Base-by-base conservation (phyloP, 2,888 invertebrate genomes). In the Phoenoteleia sp. region DNA sequence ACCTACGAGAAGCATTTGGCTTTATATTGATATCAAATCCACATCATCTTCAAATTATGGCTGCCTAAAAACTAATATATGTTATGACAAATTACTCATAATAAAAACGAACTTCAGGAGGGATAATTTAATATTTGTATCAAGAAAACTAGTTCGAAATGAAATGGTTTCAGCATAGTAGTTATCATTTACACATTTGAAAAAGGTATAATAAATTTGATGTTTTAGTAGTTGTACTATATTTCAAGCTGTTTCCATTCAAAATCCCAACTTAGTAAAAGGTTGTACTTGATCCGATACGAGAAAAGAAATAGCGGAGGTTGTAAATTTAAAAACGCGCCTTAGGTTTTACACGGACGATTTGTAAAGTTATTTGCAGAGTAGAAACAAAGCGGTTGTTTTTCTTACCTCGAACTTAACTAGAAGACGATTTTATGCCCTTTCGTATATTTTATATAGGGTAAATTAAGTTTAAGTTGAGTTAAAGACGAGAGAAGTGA, bases 351-450 rank as follows among this genome's bases (percentile, higher is more conserved):
- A 69, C 27, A 25, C 39, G 25, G 49, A 49, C 52, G 58, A 77
- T 67, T 67, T 77, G 67, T 77, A 49, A 77, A 77, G 58, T 77
- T 77, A 77, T 77, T 77, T 77, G 67, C 77, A 21, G 19, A 49
- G 52, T 47, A 58, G n/a, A n/a, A 58, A 33, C 27, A 17, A 39
- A 27, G 39, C 36, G 49, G 54, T 75, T 56, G 56, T 47, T 66
- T 47, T 49, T 47, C 33, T 64, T 56, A n/a, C 6, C 42, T 42
- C 15, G 11, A 29, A 36, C 36, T 52, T 52, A 64, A 64, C 27
- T 54, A 17, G 54, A 54, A 42, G 54, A 62, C 27, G 64, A 75
- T n/a, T 64, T 75, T 62, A 64, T 75, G 23, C 42, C 13, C 39
- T 23, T 42, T 42, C 33, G 54, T 75, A 42, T 47, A 52, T 75